phyloP scores from a whole-genome alignment of 2,888 invertebrate genomes.

The Octonoba sinensis region DNA sequence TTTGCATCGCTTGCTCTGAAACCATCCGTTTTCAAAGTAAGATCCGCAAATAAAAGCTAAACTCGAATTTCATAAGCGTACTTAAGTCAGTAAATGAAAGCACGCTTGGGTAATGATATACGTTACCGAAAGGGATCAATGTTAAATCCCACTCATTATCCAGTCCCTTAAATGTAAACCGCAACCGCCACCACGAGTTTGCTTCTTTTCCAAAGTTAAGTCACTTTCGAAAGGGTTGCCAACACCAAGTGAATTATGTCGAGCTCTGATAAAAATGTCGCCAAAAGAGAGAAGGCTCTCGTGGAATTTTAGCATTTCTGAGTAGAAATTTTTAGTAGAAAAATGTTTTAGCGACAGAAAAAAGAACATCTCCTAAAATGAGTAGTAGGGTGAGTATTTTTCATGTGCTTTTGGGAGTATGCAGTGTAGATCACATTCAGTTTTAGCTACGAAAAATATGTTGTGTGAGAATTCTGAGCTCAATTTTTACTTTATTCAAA shows the following conservation, averaged over 20 bases:
- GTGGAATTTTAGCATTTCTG: no score
- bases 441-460: no score
- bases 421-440: no score
- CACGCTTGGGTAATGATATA: conserved; percentile 63
- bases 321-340: no score
- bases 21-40: no score
- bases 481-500: no score
- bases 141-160: conserved; percentile 64
- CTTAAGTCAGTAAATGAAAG: conserved; percentile 62
- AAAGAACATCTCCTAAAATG: no score
- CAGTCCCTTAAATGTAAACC: conserved; percentile 63
- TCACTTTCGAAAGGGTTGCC: conserved; percentile 55
- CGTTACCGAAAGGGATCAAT: conserved; percentile 60
- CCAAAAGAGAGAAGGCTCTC: conserved; percentile 1
- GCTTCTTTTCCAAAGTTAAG: conserved; percentile 63
- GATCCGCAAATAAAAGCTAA: conserved; percentile 55
- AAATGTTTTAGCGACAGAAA: no score
- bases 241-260: conserved; percentile 11
- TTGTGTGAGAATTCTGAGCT: no score
- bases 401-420: no score
- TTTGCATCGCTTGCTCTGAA: background rate
- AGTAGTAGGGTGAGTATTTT: no score
- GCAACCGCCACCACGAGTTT: conserved; percentile 56
- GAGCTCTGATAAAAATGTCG: conserved; percentile 19
- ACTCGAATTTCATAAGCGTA: conserved; percentile 60